phyloP scores from a whole-genome alignment of 2,888 invertebrate genomes.

The Lasioglossum zephyrum region DNA sequence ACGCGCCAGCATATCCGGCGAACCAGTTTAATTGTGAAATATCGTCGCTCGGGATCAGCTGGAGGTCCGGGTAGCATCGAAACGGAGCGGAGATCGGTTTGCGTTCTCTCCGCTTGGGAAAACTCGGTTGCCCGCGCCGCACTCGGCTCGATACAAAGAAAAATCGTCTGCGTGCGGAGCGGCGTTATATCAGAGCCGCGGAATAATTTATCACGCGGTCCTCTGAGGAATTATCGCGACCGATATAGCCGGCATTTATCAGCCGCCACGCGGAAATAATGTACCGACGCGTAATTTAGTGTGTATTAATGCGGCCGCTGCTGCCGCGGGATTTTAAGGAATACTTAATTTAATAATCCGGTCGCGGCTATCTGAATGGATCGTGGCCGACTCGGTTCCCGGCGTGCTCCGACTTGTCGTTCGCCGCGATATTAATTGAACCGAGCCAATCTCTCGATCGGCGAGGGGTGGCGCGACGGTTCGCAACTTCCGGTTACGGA shows the following conservation, averaged over 20 bases:
- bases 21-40: constrained; percentile 59
- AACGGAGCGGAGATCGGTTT: not conserved
- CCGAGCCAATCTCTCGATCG: constrained; percentile 22
- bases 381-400: constrained; percentile 22
- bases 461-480: constrained; percentile 8
- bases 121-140: not conserved
- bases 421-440: constrained; percentile 51
- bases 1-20: not conserved
- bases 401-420: constrained; percentile 41
- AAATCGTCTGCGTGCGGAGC: constrained; percentile 65
- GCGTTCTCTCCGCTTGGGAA: constrained; percentile 24
- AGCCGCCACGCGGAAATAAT: constrained; percentile 61
- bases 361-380: constrained; percentile 34
- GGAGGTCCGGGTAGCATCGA: not conserved
- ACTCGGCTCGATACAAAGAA: constrained; percentile 37
- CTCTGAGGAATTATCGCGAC: constrained; percentile 65
- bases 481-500: constrained; percentile 31
- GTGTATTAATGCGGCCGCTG: constrained; percentile 64
- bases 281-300: constrained; percentile 68
- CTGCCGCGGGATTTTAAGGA: constrained; percentile 56
- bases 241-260: constrained; percentile 70
- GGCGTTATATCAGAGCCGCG: constrained; percentile 61
- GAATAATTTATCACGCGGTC: constrained; percentile 67
- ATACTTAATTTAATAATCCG: constrained; percentile 71
- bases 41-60: constrained; percentile 25